Evolutionary conservation across 2,888 invertebrate species (phyloP).

Genomic region (Amblyjoppa fuscipennis): DNA sequence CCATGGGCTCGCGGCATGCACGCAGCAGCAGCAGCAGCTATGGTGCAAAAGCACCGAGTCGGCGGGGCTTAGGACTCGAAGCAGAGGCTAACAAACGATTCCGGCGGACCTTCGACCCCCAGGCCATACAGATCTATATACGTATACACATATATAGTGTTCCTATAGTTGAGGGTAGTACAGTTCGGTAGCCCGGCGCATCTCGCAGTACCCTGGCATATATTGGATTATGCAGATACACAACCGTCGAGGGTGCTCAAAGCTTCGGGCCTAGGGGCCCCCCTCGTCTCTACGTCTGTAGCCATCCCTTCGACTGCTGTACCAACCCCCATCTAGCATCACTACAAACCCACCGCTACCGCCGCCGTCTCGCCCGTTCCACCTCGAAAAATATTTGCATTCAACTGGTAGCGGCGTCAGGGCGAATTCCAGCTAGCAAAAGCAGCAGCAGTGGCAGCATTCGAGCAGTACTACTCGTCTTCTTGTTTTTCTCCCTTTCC

Average conservation of each 20-base stretch:
- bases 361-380: constrained; percentile 50
- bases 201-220: constrained; percentile 73
- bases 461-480: constrained; percentile 65
- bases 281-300: constrained; percentile 45
- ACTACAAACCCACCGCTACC: constrained; percentile 36
- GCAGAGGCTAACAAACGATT: constrained; percentile 78
- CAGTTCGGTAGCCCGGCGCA: constrained; percentile 55
- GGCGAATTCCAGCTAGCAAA: constrained; percentile 55
- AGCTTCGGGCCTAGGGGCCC: constrained; percentile 69
- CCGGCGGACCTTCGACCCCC: constrained; percentile 75
- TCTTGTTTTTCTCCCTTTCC: constrained; percentile 72
- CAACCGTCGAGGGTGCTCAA: constrained; percentile 71
- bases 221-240: constrained; percentile 82
- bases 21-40: constrained; percentile 42
- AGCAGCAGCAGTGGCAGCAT: constrained; percentile 23
- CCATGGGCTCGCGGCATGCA: constrained; percentile 54
- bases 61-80: constrained; percentile 59
- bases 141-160: constrained; percentile 24
- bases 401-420: constrained; percentile 74
- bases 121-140: constrained; percentile 43
- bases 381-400: constrained; percentile 79
- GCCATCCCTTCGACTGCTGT: constrained; percentile 56
- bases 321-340: constrained; percentile 46
- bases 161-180: constrained; percentile 35
- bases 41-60: constrained; percentile 60